Conservation (phyloP, 2,797 vertebrate species). For the Podargus strigoides region DNA sequence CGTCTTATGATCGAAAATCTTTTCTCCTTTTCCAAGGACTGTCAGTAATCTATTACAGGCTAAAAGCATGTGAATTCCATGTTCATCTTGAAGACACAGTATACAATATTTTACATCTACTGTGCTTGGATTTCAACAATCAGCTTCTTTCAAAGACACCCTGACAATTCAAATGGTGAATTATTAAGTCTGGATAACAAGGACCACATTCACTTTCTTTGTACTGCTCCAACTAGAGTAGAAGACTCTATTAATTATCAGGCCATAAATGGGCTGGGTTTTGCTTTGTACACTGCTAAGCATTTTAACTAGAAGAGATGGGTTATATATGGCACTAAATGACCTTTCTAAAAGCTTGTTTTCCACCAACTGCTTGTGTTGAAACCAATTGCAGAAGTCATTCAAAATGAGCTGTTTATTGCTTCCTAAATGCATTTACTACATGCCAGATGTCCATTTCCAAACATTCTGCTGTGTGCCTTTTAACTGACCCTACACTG, state of each 20-base stretch:
- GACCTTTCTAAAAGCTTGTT: conserved; percentile 71
- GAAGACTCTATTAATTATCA: conserved; percentile 58
- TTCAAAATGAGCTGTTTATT: conserved; percentile 72
- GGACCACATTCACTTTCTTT: neutral
- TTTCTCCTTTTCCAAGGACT: neutral
- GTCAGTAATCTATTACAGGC: neutral
- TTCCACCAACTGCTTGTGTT: conserved; percentile 61
- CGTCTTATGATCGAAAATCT: fast-evolving
- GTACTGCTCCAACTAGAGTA: neutral
- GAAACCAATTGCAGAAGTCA: conserved; percentile 71
- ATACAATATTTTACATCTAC: neutral
- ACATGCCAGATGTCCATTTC: conserved; percentile 70
- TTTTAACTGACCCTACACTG: conserved; percentile 18
- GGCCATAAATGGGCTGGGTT: conserved; percentile 45
- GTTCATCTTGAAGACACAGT: neutral
- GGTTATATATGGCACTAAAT: conserved; percentile 57
- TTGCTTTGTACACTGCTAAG: conserved; percentile 52
- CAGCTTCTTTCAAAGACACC: neutral
- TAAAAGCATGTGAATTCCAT: neutral
- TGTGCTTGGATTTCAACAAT: conserved; percentile 10
- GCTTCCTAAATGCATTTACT: conserved; percentile 72
- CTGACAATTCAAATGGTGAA: conserved; percentile 9
- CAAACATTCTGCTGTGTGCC: conserved; percentile 46
- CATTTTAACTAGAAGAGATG: conserved; percentile 59
- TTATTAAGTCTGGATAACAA: conserved; percentile 7